Conservation (phyloP, 2,797 vertebrate genomes). For the Neopelma chrysocephalum region DNA sequence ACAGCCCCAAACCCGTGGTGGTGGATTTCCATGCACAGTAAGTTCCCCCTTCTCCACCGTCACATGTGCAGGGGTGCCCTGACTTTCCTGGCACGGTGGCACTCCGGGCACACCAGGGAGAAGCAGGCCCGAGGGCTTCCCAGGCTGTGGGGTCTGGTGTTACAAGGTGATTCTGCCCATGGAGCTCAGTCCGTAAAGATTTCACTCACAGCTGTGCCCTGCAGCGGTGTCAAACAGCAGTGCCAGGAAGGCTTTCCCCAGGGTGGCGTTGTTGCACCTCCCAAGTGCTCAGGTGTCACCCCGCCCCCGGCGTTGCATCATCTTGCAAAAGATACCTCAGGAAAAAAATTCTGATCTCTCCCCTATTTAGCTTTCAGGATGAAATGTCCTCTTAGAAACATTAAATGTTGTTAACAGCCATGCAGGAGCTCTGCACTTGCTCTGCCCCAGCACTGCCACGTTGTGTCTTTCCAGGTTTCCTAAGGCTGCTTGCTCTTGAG, state of each 20-base stretch:
- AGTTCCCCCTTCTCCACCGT: slow-evolving; percentile 39
- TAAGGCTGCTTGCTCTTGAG: fast-evolving
- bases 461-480: background rate
- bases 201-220: background rate
- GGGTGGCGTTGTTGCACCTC: background rate
- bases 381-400: background rate
- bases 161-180: background rate
- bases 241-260: background rate
- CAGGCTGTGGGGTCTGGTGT: background rate
- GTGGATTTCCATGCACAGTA: slow-evolving; percentile 96
- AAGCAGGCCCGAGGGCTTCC: background rate
- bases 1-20: slow-evolving; percentile 88
- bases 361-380: background rate
- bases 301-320: background rate
- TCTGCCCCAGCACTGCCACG: fast-evolving
- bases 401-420: background rate
- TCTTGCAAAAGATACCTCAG: background rate
- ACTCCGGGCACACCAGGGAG: fast-evolving
- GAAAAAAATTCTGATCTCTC: background rate
- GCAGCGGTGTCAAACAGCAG: background rate
- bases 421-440: background rate
- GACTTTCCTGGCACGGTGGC: background rate
- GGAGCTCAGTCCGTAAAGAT: fast-evolving
- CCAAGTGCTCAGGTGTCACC: background rate
- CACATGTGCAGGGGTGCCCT: fast-evolving